A percentile compares a stretch with the other conserved stretches of the same genome.
Conservation (phyloP, 2,888 invertebrate genomes). For the Polydrusus pterygomalis region DNA sequence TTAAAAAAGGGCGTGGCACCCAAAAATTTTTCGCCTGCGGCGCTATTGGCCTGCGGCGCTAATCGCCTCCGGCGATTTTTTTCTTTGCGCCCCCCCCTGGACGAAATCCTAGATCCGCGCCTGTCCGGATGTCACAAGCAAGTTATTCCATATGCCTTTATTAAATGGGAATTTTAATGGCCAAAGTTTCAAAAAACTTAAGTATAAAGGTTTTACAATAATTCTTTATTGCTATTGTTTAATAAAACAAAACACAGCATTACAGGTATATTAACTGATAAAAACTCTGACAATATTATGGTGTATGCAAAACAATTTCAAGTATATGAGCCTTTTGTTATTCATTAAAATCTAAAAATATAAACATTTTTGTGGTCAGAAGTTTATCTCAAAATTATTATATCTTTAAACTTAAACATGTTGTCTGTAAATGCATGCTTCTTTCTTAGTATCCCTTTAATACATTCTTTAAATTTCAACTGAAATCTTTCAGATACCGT, state of each 20-base stretch:
- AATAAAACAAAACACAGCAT: not conserved
- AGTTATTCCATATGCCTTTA: not conserved
- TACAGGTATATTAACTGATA: slow-evolving; percentile 9
- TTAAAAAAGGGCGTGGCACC: too few relatives aligned
- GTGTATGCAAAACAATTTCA: not conserved
- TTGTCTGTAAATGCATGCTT: not conserved
- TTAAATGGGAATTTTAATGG: slow-evolving; percentile 1
- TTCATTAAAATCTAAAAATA: not conserved
- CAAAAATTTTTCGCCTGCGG: too few relatives aligned
- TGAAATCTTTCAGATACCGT: too few relatives aligned
- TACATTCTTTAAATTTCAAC: not conserved
- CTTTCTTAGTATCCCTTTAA: not conserved
- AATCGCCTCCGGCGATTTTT: too few relatives aligned
- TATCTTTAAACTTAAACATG: not conserved
- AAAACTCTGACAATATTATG: not conserved
- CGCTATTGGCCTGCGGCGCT: too few relatives aligned
- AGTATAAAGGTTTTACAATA: not conserved
- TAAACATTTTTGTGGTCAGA: slow-evolving; percentile 4
- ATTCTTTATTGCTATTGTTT: slow-evolving; percentile 1
- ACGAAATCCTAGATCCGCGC: too few relatives aligned
- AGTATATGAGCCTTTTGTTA: slow-evolving; percentile 5
- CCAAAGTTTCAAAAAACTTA: slow-evolving; percentile 3
- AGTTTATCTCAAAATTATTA: not conserved
- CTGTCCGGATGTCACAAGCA: not conserved
- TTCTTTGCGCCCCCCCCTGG: too few relatives aligned